Evolutionary conservation across 2,113 vertebrate species (phyloP).

Genomic region (Malurus alboscapulatus): DNA sequence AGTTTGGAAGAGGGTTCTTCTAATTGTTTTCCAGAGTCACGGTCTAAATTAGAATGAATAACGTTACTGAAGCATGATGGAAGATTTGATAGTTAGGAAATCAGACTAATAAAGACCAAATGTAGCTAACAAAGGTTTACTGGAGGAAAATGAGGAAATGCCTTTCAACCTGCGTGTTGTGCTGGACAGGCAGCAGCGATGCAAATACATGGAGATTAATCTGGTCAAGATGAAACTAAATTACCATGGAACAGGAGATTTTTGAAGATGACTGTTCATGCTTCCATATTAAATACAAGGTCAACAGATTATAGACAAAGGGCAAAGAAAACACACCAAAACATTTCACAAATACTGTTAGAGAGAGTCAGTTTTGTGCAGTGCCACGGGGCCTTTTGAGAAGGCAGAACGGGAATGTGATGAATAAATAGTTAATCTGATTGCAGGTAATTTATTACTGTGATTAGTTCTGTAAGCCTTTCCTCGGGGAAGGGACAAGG

Average conservation of each 20-base stretch:
- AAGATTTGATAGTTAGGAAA: neutral
- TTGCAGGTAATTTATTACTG: slow-evolving; percentile 15
- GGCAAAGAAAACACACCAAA: slow-evolving; percentile 31
- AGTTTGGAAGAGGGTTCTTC: neutral
- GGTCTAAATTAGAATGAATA: neutral
- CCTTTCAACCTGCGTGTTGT: neutral
- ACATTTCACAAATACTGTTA: slow-evolving; percentile 25
- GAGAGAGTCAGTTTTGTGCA: neutral
- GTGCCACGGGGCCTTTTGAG: neutral
- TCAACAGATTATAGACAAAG: slow-evolving; percentile 59
- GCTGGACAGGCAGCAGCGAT: neutral
- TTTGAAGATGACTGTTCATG: slow-evolving; percentile 30
- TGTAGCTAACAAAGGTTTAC: neutral
- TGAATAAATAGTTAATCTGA: neutral
- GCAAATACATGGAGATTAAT: slow-evolving; percentile 33
- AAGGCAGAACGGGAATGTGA: neutral
- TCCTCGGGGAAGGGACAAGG: neutral
- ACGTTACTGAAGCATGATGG: neutral
- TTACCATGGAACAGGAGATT: slow-evolving; percentile 50
- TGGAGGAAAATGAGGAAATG: neutral
- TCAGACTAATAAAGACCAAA: neutral
- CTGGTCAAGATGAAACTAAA: slow-evolving; percentile 35
- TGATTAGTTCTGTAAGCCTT: neutral
- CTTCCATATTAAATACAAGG: slow-evolving; percentile 60
- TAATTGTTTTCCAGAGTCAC: neutral